Evolutionary conservation across 1,140 invertebrate genomes (phyloP).

Genomic region (Pollicipes pollicipes): DNA sequence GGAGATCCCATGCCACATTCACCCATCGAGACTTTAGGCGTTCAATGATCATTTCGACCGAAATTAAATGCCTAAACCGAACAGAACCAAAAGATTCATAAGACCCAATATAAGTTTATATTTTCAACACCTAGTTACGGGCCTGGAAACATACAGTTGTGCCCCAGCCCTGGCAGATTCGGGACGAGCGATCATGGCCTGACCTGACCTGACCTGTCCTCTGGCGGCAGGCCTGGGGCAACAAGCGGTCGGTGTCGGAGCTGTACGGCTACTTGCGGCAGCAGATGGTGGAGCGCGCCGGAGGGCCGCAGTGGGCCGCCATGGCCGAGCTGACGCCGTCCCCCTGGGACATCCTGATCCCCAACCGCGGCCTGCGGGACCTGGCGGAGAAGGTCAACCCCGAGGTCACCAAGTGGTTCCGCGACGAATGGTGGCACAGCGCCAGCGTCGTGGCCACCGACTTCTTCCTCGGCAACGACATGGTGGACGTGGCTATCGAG

Average conservation of each 20-base stretch:
- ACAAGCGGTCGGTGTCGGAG: constrained; percentile 15
- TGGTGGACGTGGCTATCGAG: constrained; percentile 46
- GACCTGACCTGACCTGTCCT: no score
- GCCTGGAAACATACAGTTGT: no score
- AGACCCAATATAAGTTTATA: no score
- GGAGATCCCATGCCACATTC: no score
- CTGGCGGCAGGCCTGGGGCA: constrained; percentile 17
- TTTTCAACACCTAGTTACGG: no score
- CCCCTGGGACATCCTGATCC: constrained; percentile 44
- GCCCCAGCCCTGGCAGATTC: no score
- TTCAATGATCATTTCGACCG: no score
- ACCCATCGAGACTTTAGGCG: no score
- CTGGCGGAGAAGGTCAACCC: constrained; percentile 49
- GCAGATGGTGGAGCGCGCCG: constrained; percentile 23
- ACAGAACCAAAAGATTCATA: no score
- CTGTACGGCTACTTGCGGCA: constrained; percentile 21
- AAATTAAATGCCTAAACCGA: no score
- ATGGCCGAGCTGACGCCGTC: constrained; percentile 64
- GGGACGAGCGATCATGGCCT: no score
- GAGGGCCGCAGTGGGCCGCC: constrained; percentile 37
- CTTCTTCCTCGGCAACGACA: constrained; percentile 56
- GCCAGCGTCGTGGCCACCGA: constrained; percentile 56
- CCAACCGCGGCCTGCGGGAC: constrained; percentile 40
- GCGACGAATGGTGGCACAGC: constrained; percentile 40
- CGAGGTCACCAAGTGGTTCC: constrained; percentile 44